Evolutionary conservation across 2,888 invertebrate genomes (phyloP).

Genomic region (Argyra leucocephala): DNA sequence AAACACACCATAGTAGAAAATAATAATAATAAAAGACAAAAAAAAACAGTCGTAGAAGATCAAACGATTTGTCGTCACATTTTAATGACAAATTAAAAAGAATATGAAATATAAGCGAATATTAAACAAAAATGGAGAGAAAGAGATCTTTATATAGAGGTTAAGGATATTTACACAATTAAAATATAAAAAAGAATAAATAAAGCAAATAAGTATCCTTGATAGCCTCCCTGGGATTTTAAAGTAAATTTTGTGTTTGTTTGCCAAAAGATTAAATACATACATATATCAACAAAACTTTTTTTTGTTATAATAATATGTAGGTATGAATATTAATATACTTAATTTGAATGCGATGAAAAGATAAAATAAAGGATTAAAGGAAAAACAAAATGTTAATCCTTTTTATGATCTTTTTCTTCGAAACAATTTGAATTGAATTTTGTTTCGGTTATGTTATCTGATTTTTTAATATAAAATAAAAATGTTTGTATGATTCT

Average conservation of each 20-base stretch:
- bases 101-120: neutral
- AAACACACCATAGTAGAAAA: neutral
- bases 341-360: no score
- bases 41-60: neutral
- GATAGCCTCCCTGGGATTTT: neutral
- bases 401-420: no score
- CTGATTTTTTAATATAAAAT: no score
- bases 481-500: no score
- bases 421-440: no score
- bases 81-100: slow-evolving; percentile 3
- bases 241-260: neutral
- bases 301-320: no score
- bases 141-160: neutral
- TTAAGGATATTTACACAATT: slow-evolving; percentile 1
- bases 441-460: no score
- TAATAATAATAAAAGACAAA: neutral
- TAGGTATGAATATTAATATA: no score
- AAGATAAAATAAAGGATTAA: no score
- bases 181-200: neutral
- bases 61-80: neutral
- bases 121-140: neutral
- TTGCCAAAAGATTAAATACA: no score
- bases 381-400: no score
- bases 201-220: neutral
- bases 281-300: no score